Conservation (phyloP, 37 sponge, comb jelly and placozoan genomes). For the Axinella damicornis region DNA sequence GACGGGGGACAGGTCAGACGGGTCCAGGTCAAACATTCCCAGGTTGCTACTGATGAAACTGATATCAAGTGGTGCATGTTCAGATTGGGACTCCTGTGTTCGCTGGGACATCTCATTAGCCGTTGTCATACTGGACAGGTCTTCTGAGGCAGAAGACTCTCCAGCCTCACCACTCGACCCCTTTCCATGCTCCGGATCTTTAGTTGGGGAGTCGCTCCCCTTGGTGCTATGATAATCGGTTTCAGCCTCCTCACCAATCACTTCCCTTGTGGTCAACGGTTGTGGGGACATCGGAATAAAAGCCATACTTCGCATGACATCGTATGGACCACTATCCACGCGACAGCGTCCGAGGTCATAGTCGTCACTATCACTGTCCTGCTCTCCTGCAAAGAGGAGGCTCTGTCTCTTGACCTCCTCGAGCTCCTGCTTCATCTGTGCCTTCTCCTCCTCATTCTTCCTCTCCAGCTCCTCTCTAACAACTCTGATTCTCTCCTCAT, state of each 20-base stretch:
- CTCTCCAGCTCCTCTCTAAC: conserved; percentile 56
- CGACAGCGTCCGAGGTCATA: neutral
- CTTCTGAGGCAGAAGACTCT: too few relatives aligned
- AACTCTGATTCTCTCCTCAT: conserved; percentile 29
- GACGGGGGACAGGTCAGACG: too few relatives aligned
- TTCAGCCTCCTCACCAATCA: neutral
- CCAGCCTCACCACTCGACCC: too few relatives aligned
- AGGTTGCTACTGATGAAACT: too few relatives aligned
- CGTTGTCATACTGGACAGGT: too few relatives aligned
- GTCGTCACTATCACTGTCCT: neutral
- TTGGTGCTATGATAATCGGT: neutral
- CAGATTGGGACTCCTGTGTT: too few relatives aligned
- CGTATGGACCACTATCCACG: neutral
- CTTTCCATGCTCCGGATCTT: too few relatives aligned
- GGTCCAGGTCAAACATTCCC: too few relatives aligned
- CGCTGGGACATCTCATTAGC: too few relatives aligned
- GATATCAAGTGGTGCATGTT: too few relatives aligned
- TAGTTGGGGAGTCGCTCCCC: too few relatives aligned
- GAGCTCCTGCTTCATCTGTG: conserved; percentile 24
- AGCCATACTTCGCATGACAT: conserved; percentile 30
- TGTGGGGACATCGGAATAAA: neutral
- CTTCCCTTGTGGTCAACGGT: neutral
- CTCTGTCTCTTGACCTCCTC: conserved; percentile 8
- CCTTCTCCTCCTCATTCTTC: conserved; percentile 42
- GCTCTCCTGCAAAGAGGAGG: neutral